Evolutionary conservation across 2,113 vertebrate genomes (phyloP).

Genomic region (Catharus bicknelli): DNA sequence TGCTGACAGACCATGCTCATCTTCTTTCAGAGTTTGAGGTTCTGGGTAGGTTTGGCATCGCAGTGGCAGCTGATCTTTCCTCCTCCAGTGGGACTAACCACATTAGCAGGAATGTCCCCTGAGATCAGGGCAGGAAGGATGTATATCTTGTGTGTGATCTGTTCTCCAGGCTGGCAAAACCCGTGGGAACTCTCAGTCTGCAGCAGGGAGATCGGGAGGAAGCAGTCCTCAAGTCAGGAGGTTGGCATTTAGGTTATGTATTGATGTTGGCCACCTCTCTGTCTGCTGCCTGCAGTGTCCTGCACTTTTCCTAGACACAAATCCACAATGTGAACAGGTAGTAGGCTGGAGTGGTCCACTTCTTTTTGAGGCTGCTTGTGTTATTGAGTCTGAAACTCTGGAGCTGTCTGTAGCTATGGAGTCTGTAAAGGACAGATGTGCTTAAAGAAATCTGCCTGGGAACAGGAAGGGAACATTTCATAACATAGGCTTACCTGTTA

Average conservation of each 20-base stretch:
- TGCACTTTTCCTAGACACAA: background rate
- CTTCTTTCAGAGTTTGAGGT: background rate
- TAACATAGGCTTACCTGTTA: background rate
- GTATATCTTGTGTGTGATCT: background rate
- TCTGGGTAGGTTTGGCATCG: background rate
- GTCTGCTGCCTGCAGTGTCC: background rate
- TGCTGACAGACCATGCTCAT: background rate
- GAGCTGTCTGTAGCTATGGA: background rate
- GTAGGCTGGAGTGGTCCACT: background rate
- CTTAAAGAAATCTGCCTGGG: background rate
- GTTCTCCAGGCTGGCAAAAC: background rate
- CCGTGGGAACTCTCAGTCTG: background rate
- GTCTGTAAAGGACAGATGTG: background rate
- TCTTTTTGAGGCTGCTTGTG: background rate
- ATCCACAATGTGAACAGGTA: background rate
- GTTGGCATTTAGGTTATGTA: background rate
- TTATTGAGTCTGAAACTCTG: background rate
- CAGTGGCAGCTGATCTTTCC: background rate
- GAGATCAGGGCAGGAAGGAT: background rate
- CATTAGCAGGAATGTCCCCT: background rate
- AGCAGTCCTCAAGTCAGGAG: background rate
- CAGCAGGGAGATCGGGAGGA: background rate
- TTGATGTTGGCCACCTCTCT: background rate
- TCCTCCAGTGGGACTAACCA: background rate
- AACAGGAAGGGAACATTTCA: background rate